Base-by-base conservation (phyloP, 1,140 invertebrate genomes). In the Brachionus paranguensis region DNA sequence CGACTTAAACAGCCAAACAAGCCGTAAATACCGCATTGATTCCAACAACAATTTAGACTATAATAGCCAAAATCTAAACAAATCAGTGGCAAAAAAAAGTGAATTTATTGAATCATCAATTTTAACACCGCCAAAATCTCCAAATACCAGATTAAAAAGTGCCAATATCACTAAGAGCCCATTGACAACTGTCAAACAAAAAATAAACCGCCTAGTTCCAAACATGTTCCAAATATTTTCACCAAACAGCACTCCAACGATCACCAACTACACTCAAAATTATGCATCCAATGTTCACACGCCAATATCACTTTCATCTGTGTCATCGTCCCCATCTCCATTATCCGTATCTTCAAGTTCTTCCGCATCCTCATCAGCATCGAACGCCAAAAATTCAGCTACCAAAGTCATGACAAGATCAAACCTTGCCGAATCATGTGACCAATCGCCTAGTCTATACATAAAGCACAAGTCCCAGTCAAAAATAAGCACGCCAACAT, bases 201-300 rank as follows among this genome's bases (percentile, higher is more conserved):
- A 81, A 81, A 41, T 81, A 1, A 81, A 81, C 14, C 78, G 78
- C 20, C 33, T 81, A 20, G 78, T 81, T 37, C 78, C 78, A 24
- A 60, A 81, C 17, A 47, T 81, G 33, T 81, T 64, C 24, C 37
- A 81, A 24, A 64, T 81, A 68, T 81, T 81, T 24, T 33, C 78
- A 11, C 76, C 45, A 41, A 55, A 55, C 29, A 64, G 43, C n/a
- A 81, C 64, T 24, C 50, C 53, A 60, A 45, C 78, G 17, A 81
- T 45, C 53, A 68, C 37, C 29, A 81, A 68, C 45, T 64, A 47
- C 43, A 47, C 70, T n/a, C 33, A 41, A 24, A 74, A 74, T 6
- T 43, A 74, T 74, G 27, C 43, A 50, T 76, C 72, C 43, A 50
- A 50, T 76, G 12, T 76, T 20, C 41, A 76, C n/a, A 76, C 72